These are phyloP conservation scores for Dendropsophus ebraccatus DNA, from an alignment of 2,113 vertebrate genomes.

Conservation along the genomic window DNA sequence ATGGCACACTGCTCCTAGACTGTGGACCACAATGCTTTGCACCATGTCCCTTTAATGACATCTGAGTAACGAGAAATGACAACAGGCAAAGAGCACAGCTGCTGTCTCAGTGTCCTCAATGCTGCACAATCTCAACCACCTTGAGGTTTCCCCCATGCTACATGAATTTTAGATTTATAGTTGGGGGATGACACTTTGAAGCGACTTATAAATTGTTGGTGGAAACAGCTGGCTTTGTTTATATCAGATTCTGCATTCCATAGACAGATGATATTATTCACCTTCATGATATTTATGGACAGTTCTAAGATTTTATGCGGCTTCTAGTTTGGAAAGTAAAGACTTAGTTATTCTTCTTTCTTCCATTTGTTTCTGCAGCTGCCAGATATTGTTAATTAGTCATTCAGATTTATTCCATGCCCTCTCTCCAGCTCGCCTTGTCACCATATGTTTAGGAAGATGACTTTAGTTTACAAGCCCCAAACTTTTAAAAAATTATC, in stretches of 20 bases:
- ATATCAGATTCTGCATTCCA: not conserved
- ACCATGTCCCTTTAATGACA: not conserved
- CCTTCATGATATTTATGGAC: conserved; percentile 21
- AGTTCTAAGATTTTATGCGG: not conserved
- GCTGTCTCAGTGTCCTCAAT: not conserved
- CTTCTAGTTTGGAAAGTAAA: not conserved
- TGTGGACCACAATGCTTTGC: not conserved
- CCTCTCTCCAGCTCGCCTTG: not conserved
- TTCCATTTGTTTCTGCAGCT: conserved; percentile 2
- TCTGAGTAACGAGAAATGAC: not conserved
- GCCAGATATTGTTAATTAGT: conserved; percentile 17
- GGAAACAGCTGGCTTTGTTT: conserved; percentile 15
- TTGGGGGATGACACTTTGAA: not conserved
- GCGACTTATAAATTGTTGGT: not conserved
- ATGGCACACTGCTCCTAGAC: not conserved
- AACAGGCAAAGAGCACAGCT: not conserved
- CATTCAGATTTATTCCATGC: conserved; percentile 8
- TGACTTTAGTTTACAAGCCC: not conserved
- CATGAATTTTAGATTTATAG: conserved; percentile 2
- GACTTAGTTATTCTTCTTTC: not conserved
- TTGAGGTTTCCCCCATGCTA: conserved; percentile 4
- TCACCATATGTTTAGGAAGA: conserved; percentile 14
- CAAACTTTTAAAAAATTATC: not conserved
- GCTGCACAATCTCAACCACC: not conserved
- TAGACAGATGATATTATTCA: conserved; percentile 15